These are phyloP conservation scores for Caenorhabditis doughertyi DNA, from an alignment of 2,888 invertebrate genomes.

Conservation along the genomic window DNA sequence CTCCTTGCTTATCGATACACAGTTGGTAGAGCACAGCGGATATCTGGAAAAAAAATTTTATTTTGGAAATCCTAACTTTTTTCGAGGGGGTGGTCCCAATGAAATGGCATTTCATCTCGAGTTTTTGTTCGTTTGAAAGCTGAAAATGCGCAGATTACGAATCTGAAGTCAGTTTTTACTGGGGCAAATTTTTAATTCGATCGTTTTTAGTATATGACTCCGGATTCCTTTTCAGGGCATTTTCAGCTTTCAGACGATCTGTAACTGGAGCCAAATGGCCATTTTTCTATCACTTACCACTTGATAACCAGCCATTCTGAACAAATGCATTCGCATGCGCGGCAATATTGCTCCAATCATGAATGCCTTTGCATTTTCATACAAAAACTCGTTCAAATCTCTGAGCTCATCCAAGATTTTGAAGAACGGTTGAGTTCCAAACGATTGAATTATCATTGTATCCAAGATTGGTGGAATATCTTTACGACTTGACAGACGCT, in stretches of 20 bases:
- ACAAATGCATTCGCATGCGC: background rate
- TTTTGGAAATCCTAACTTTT: background rate
- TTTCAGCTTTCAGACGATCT: too few species aligned
- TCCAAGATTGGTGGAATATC: conserved; percentile 23
- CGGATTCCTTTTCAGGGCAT: too few species aligned
- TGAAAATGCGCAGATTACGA: too few species aligned
- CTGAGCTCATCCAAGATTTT: conserved; percentile 9
- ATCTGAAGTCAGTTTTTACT: too few species aligned
- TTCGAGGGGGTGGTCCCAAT: too few species aligned
- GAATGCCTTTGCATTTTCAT: background rate
- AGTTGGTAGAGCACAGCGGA: background rate
- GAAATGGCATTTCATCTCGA: too few species aligned
- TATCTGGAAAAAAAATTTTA: background rate
- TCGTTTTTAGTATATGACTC: too few species aligned
- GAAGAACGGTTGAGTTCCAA: background rate
- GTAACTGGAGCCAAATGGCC: background rate
- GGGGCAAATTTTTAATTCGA: too few species aligned
- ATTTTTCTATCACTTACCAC: conserved; percentile 4
- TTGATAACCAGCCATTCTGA: conserved; percentile 8
- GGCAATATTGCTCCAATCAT: conserved; percentile 27
- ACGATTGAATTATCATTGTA: background rate
- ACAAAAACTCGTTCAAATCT: background rate
- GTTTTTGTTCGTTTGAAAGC: too few species aligned
- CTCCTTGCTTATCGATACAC: background rate
- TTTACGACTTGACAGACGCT: background rate